Evolutionary conservation across 2,113 vertebrate species (phyloP).

Genomic region (Numida meleagris): DNA sequence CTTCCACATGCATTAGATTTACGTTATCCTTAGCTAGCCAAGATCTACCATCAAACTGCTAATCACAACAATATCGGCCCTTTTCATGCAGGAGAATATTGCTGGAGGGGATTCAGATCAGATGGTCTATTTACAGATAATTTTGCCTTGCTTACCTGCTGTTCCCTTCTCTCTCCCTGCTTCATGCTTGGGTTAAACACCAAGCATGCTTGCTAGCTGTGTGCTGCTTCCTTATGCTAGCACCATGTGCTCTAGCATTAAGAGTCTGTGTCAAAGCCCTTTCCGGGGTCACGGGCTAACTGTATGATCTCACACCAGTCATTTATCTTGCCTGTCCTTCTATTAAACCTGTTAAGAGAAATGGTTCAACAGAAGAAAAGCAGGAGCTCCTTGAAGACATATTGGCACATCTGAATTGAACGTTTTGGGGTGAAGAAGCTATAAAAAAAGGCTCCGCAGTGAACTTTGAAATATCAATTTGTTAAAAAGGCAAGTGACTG

Average conservation of each 20-base stretch:
- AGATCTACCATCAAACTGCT: not conserved
- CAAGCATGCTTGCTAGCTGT: not conserved
- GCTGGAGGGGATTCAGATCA: not conserved
- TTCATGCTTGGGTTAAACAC: not conserved
- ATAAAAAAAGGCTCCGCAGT: not conserved
- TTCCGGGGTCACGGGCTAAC: not conserved
- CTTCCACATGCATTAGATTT: not conserved
- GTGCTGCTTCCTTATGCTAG: not conserved
- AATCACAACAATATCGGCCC: not conserved
- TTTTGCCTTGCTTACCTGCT: not conserved
- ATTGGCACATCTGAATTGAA: not conserved
- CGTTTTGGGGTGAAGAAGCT: not conserved
- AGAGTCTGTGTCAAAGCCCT: not conserved
- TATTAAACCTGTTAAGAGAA: not conserved
- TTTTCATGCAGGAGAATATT: not conserved
- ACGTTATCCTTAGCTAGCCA: not conserved
- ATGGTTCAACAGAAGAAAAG: not conserved
- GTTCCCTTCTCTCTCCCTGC: not conserved
- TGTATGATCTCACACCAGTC: constrained; percentile 10
- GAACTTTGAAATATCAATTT: not conserved
- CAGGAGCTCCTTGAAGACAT: constrained; percentile 5
- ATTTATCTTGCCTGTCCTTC: constrained; percentile 14
- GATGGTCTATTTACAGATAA: not conserved
- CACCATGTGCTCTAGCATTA: not conserved
- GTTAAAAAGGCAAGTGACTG: not conserved